A percentile compares a stretch with the other conserved stretches of the same genome.
These are phyloP conservation scores for Geodia barretti DNA, from an alignment of 37 sponge, comb jelly and placozoan genomes.

Conservation along the genomic window DNA sequence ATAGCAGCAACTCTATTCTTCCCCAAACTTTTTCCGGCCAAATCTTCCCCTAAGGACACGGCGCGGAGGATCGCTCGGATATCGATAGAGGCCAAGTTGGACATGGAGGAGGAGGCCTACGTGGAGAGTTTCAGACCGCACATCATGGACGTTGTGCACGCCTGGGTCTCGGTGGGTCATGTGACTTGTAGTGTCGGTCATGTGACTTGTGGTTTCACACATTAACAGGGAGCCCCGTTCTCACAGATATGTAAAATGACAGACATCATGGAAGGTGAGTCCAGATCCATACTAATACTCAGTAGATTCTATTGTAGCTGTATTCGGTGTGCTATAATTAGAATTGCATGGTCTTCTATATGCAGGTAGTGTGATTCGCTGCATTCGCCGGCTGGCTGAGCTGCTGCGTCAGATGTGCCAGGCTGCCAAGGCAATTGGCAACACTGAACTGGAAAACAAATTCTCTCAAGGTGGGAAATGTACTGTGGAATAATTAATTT, in stretches of 20 bases:
- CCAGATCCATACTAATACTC: neutral
- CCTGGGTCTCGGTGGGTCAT: slow-evolving; percentile 76
- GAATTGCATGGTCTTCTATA: neutral
- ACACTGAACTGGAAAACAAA: slow-evolving; percentile 93
- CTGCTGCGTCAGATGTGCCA: slow-evolving; percentile 95
- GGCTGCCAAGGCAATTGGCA: slow-evolving; percentile 97
- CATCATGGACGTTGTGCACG: slow-evolving; percentile 95
- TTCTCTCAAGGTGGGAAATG: slow-evolving; percentile 90
- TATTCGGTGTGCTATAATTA: neutral
- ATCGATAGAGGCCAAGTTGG: slow-evolving; percentile 88
- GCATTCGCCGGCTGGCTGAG: slow-evolving; percentile 94
- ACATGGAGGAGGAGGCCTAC: slow-evolving; percentile 88
- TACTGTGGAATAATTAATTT: too few species aligned
- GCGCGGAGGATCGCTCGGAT: slow-evolving; percentile 93
- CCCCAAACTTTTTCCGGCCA: too few species aligned
- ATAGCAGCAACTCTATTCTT: too few species aligned
- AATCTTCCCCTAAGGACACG: slow-evolving; percentile 79
- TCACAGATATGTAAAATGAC: slow-evolving; percentile 98
- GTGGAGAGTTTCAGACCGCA: slow-evolving; percentile 94
- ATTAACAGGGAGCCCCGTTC: slow-evolving; percentile 80
- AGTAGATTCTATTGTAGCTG: neutral
- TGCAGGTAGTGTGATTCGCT: slow-evolving; percentile 92
- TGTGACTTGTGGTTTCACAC: slow-evolving; percentile 11
- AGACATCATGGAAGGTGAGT: slow-evolving; percentile 83
- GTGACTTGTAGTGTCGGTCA: neutral